Percentiles rank a stretch among this genome's conserved stretches.
Conservation (phyloP, 2,113 vertebrate genomes). For the Nematolebias whitei region DNA sequence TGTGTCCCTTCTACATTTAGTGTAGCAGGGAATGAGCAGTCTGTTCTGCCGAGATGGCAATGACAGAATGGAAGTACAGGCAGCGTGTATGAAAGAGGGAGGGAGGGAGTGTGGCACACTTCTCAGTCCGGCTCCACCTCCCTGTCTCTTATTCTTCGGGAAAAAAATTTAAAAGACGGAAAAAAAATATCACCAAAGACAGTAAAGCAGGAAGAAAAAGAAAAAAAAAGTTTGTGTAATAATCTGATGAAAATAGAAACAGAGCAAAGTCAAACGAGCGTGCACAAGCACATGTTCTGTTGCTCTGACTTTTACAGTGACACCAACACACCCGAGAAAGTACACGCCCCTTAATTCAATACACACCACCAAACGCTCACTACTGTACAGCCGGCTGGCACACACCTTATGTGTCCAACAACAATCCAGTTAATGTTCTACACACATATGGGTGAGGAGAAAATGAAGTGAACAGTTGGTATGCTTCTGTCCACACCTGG, state of each 20-base stretch:
- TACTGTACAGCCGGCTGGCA: slow-evolving; percentile 16
- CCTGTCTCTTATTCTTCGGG: slow-evolving; percentile 65
- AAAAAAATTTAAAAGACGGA: slow-evolving; percentile 72
- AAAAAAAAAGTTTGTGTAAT: slow-evolving; percentile 16
- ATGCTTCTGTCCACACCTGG: slow-evolving; percentile 39
- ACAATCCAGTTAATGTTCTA: slow-evolving; percentile 46
- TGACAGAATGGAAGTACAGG: slow-evolving; percentile 82
- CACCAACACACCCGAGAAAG: slow-evolving; percentile 43
- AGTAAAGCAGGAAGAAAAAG: slow-evolving; percentile 35
- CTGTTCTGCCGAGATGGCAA: slow-evolving; percentile 76
- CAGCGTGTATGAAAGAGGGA: slow-evolving; percentile 59
- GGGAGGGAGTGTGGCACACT: slow-evolving; percentile 67
- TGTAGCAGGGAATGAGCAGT: slow-evolving; percentile 76
- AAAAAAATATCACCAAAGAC: slow-evolving; percentile 66
- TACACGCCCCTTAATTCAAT: slow-evolving; percentile 46
- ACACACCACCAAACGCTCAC: slow-evolving; percentile 50
- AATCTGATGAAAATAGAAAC: slow-evolving; percentile 8
- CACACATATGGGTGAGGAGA: slow-evolving; percentile 51
- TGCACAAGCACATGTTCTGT: slow-evolving; percentile 68
- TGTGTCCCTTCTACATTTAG: slow-evolving; percentile 64
- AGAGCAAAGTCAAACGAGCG: slow-evolving; percentile 40
- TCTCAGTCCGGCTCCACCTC: slow-evolving; percentile 77
- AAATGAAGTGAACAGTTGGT: slow-evolving; percentile 51
- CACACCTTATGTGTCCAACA: slow-evolving; percentile 61
- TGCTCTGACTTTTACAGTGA: slow-evolving; percentile 53